Evolutionary conservation across 2,113 vertebrate species (phyloP), one percentile per base, ranked within the genome.

Genomic region (Panurus biarmicus): DNA sequence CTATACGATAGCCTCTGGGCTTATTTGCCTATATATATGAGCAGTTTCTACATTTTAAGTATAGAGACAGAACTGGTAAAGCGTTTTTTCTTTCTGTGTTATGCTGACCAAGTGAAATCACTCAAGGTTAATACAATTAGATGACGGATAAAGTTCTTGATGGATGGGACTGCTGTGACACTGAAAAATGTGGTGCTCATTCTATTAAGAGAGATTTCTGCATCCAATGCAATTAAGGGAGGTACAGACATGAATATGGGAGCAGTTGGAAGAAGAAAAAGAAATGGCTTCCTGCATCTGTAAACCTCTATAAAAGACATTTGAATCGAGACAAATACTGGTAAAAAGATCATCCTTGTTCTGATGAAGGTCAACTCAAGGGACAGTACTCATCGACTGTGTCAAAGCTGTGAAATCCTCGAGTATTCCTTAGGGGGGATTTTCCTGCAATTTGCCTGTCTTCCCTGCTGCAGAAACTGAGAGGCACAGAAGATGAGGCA

Each of bases 101-200:
- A 69, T 93, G 75, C 79, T 95, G 87, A 95, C 85, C 72, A 57
- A 94, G 36, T 67, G 36, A 94, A 95, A 86, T 64, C n/a, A 88
- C 25, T 87, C 75, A 94, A 96, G 79, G 90, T 84, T 93, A 95
- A 93, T 88, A 86, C 56, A 78, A 95, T 95, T 92, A 95, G 40
- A 69, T 65, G 69, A 92, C 1, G 8, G 78, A 88, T 77, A 90
- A 74, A 91, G 48, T 65, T 90, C 75, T 51, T 90, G 87, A 94
- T 93, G 64, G 83, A 94, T 92, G 67, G 48, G 40, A 60, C 76
- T 86, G 69, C 44, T 48, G 56, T 57, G 90, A 95, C 94, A 93
- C 64, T 94, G 87, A 91, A 95, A 91, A 91, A 93, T 83, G 29
- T 45, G 35, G 20, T 84, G 69, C 48, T 95, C 53, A 4, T 92